Evolutionary conservation across 2,888 invertebrate species (phyloP), one percentile per base, ranked within the genome.

Genomic region (Cecidostiba fungosa): DNA sequence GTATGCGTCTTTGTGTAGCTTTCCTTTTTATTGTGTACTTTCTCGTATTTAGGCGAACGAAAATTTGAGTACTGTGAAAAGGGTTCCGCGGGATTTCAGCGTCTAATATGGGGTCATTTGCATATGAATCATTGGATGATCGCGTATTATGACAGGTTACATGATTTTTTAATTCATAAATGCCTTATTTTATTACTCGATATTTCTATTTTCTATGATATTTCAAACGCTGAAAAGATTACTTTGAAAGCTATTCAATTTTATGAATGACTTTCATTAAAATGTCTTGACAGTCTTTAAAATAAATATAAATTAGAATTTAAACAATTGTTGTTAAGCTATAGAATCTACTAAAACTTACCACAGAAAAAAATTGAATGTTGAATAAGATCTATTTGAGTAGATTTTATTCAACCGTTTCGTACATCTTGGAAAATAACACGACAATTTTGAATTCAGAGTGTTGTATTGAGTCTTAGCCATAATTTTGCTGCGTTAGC

Each of bases 371-470:
- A 32, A 29, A 36, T 43, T 69, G 1, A 81, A 74, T 14, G 74
- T 81, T 81, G 26, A 62, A 74, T 74, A 59, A 74, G 12, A 81
- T 81, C 81, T 81, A 81, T 19, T 59, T 19, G 3, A 39, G 43
- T 81, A 81, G 74, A 81, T 74, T 74, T 73, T 73, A 81, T 12
- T 73, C 50, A 81, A 81, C 73, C 54, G 10, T 36, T 62, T 36
- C 26, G 29, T 19, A 12, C 73, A 39, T 43, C 19, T 16, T 69
- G 29, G 23, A 78, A 14, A 69, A n/a, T n/a, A 59, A 59, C 1
- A 59, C 23, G n/a, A n/a, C 19, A 43, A 2, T 12, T 50, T 54
- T 54, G 54, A 54, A 4, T 5, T 54, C n/a, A n/a, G 5, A 19
- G 54, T 54, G 6, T n/a, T 54, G n/a, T 54, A 54, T 54, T 0